Evolutionary conservation across 2,888 invertebrate genomes (phyloP).

Genomic region (Morpho helenor): DNA sequence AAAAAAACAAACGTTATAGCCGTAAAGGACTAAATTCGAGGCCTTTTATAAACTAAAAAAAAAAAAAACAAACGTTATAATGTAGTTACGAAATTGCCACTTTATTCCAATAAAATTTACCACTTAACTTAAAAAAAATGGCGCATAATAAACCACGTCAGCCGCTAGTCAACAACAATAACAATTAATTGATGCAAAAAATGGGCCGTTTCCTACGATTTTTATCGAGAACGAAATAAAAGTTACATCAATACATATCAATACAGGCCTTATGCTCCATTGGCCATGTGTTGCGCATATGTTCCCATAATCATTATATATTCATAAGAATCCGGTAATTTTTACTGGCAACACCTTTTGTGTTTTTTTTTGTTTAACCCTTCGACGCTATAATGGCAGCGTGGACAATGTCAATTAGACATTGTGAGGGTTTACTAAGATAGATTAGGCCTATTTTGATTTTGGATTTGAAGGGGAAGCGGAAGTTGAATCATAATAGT

Average conservation of each 20-base stretch:
- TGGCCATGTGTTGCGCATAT: constrained; percentile 67
- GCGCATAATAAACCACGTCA: constrained; percentile 22
- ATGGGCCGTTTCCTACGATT: constrained; percentile 40
- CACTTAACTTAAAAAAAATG: constrained; percentile 16
- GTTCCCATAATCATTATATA: constrained; percentile 55
- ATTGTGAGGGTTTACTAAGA: constrained; percentile 41
- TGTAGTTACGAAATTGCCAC: constrained; percentile 7
- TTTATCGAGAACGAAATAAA: constrained; percentile 44
- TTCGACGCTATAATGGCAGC: constrained; percentile 53
- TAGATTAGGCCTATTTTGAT: constrained; percentile 34
- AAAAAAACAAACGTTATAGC: background rate
- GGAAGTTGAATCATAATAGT: constrained; percentile 13
- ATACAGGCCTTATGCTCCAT: constrained; percentile 58
- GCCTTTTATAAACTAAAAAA: background rate
- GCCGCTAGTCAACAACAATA: constrained; percentile 23
- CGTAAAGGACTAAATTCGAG: too few relatives aligned
- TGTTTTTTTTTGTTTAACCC: constrained; percentile 55
- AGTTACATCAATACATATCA: constrained; percentile 46
- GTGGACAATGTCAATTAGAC: constrained; percentile 53
- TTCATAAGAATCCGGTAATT: constrained; percentile 61
- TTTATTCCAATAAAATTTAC: constrained; percentile 14
- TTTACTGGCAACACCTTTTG: constrained; percentile 57
- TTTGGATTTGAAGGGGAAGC: background rate
- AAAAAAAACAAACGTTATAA: background rate
- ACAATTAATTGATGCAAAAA: constrained; percentile 44